These are phyloP conservation scores for Lepidotrigona ventralis DNA, from an alignment of 1,140 invertebrate species.

Conservation along the genomic window DNA sequence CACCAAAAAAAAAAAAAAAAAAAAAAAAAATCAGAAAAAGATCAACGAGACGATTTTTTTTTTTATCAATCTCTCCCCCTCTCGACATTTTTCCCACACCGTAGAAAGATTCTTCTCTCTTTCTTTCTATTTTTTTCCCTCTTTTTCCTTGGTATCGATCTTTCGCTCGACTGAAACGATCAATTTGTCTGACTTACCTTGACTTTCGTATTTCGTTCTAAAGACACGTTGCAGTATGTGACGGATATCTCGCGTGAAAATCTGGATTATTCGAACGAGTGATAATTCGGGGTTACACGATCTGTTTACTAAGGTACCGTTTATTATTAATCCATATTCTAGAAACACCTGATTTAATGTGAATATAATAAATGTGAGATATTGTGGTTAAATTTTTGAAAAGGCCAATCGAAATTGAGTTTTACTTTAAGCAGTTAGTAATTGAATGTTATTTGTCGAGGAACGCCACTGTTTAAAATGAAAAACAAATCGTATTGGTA, in stretches of 20 bases:
- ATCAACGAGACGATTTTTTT: constrained; percentile 21
- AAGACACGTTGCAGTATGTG: not conserved
- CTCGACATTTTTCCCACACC: no score
- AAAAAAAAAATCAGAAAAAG: not conserved
- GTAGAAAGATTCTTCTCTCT: no score
- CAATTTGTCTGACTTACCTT: not conserved
- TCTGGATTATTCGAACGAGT: constrained; percentile 30
- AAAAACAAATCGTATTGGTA: not conserved
- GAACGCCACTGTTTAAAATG: not conserved
- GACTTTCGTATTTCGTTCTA: not conserved
- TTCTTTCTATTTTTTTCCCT: not conserved
- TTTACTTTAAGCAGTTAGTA: not conserved
- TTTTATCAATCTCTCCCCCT: not conserved
- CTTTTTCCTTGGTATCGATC: not conserved
- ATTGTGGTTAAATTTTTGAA: not conserved
- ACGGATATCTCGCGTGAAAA: not conserved
- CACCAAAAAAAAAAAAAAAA: no score
- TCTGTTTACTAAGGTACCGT: not conserved
- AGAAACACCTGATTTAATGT: not conserved
- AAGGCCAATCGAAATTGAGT: not conserved
- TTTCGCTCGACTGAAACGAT: not conserved
- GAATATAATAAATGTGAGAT: not conserved
- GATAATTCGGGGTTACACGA: not conserved
- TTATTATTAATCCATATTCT: not conserved
- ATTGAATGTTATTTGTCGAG: no score